phyloP scores from a whole-genome alignment of 2,113 vertebrate species.

The Tupaia tana region DNA sequence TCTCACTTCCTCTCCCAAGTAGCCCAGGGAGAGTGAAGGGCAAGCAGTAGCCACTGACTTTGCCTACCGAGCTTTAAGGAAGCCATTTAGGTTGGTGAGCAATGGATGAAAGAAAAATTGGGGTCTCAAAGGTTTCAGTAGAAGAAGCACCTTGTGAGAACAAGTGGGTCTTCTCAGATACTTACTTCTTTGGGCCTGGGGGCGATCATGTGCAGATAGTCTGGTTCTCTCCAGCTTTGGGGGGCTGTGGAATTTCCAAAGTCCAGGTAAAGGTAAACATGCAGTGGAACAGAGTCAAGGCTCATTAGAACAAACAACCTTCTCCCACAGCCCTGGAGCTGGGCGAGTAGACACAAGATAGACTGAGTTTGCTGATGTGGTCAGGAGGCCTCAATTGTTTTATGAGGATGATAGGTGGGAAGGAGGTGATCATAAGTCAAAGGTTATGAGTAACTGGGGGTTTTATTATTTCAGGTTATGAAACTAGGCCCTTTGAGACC shows the following conservation, averaged over 20 bases:
- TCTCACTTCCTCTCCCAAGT: background rate
- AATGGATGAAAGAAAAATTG: background rate
- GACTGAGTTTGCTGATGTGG: background rate
- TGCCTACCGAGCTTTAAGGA: background rate
- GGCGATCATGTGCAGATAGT: background rate
- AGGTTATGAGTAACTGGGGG: slow-evolving; percentile 23
- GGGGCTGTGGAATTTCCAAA: slow-evolving; percentile 29
- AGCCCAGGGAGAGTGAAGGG: background rate
- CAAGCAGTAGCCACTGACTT: background rate
- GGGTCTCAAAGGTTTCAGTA: background rate
- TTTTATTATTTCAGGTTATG: slow-evolving; percentile 27
- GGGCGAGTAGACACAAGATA: background rate
- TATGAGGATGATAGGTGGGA: background rate
- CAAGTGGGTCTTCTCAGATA: background rate
- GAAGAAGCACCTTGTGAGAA: background rate
- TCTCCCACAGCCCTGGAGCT: background rate
- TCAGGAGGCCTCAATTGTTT: background rate
- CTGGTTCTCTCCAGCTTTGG: background rate
- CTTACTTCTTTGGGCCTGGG: background rate
- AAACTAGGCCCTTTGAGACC: slow-evolving; percentile 4
- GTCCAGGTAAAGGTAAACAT: slow-evolving; percentile 60
- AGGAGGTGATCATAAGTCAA: slow-evolving; percentile 41
- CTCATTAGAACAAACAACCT: background rate
- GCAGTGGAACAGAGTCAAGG: slow-evolving; percentile 34
- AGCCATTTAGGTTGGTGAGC: background rate